A percentile compares a stretch with the other conserved stretches of the same genome.
Conservation (phyloP, 2,888 invertebrate genomes). For the Sisyra nigra region DNA sequence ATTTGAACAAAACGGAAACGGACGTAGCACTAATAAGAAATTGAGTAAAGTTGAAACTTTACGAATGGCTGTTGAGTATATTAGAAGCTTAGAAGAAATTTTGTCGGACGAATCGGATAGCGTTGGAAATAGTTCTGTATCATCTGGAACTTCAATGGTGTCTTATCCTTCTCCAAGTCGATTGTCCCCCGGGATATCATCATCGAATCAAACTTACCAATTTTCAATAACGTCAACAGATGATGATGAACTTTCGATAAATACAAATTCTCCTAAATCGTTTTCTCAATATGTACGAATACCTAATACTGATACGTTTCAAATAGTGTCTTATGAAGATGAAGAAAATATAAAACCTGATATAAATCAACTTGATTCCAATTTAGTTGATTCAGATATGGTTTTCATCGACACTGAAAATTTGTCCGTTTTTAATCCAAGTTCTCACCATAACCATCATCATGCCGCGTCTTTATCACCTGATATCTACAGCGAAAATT, state of each 20-base stretch:
- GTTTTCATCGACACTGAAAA: constrained; percentile 34
- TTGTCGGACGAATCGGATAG: constrained; percentile 38
- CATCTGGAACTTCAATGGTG: constrained; percentile 10
- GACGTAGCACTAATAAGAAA: constrained; percentile 55
- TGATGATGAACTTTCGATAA: not conserved
- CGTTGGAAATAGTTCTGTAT: not conserved
- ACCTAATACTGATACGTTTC: constrained; percentile 42
- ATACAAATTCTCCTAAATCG: constrained; percentile 16
- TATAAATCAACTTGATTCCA: constrained; percentile 24
- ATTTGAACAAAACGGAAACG: constrained; percentile 42
- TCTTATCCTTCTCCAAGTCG: constrained; percentile 26
- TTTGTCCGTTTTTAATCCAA: constrained; percentile 32
- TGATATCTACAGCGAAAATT: constrained; percentile 26
- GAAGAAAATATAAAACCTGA: constrained; percentile 41
- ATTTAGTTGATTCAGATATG: constrained; percentile 32
- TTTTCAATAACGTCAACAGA: not conserved
- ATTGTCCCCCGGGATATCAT: constrained; percentile 30
- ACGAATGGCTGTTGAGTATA: constrained; percentile 82
- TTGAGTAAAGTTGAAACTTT: constrained; percentile 79
- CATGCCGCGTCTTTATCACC: constrained; percentile 22
- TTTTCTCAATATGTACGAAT: constrained; percentile 42
- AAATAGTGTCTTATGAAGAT: constrained; percentile 44
- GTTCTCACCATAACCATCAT: constrained; percentile 15
- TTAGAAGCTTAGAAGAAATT: constrained; percentile 61
- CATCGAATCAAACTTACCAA: constrained; percentile 16